Conservation (phyloP, 2,113 vertebrate species). For the Paracyprichromis sp. region DNA sequence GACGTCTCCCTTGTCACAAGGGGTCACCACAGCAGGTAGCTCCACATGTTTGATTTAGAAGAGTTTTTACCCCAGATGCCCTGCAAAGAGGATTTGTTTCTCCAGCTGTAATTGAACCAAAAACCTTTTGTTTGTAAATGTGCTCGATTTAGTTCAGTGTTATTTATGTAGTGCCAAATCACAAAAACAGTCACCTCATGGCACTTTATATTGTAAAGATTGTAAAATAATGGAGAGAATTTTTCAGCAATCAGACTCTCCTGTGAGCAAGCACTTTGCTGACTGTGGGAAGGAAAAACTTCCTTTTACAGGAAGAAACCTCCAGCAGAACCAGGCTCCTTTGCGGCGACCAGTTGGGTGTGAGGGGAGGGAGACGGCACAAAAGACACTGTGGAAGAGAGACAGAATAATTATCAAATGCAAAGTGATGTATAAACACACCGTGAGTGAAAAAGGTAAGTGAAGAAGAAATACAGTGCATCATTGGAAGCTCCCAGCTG, state of each 20-base stretch:
- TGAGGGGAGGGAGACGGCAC: fast-evolving
- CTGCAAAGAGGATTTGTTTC: not conserved
- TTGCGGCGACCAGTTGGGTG: fast-evolving
- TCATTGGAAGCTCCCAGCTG: not conserved
- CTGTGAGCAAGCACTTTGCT: not conserved
- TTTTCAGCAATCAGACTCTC: not conserved
- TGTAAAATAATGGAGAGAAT: fast-evolving
- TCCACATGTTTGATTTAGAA: not conserved
- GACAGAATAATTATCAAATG: not conserved
- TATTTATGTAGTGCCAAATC: not conserved
- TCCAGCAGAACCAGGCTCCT: fast-evolving
- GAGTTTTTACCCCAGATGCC: not conserved
- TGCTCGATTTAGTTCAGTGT: not conserved
- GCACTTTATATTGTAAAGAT: not conserved
- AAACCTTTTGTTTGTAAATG: not conserved
- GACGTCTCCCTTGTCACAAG: not conserved
- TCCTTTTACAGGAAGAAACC: not conserved
- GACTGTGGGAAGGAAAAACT: not conserved
- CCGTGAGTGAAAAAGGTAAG: not conserved
- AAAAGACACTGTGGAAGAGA: not conserved
- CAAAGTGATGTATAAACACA: not conserved
- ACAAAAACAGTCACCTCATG: fast-evolving
- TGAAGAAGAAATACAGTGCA: not conserved
- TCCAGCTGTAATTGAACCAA: not conserved
- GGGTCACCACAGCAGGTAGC: fast-evolving